Evolutionary conservation across 2,797 vertebrate species (phyloP), one percentile per base, ranked within the genome.

Genomic region (Microctenopoma steveboyesi): DNA sequence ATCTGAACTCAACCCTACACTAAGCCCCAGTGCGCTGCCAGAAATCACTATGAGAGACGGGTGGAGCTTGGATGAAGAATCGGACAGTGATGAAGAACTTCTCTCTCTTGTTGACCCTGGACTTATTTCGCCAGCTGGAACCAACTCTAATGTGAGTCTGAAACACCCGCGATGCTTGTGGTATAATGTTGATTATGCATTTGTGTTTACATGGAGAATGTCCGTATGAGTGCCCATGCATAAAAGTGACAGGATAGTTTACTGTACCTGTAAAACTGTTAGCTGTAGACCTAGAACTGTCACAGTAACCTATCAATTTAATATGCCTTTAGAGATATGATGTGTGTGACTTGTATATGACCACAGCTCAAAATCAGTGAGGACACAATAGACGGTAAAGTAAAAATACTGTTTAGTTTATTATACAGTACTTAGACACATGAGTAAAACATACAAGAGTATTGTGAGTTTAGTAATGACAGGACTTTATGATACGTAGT

Each of bases 31-130:
- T 0, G 89, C 89, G 64, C 87, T 93, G 73, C 91, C 93, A 10
- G 91, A 93, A 42, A 88, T 91, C 79, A 90, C 88, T 43, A 88
- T 92, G 89, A 89, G 87, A 76, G 93, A 93, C 15, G 92, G 87
- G 5, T 94, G 92, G 89, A 94, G 91, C 53, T 77, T 92, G 70
- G 92, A 83, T 4, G 93, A 94, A 75, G 92, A 91, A 37, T 94
- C 92, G 0, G 93, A 92, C 72, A 94, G 92, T 64, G 94, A 94
- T 40, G 84, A 77, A 35, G 94, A 92, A 74, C 86, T 92, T 47
- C 62, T 82, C 51, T 91, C 87, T 61, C 87, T 89, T 55, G 78
- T 85, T 55, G 87, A 91, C 33, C 87, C 84, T 43, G 81, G 86
- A 62, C 78, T 89, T 40, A 69, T 83, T 72, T 92, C 93, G 63